These are phyloP conservation scores for Apotomis turbidana DNA, from an alignment of 2,888 invertebrate species.

Conservation along the genomic window DNA sequence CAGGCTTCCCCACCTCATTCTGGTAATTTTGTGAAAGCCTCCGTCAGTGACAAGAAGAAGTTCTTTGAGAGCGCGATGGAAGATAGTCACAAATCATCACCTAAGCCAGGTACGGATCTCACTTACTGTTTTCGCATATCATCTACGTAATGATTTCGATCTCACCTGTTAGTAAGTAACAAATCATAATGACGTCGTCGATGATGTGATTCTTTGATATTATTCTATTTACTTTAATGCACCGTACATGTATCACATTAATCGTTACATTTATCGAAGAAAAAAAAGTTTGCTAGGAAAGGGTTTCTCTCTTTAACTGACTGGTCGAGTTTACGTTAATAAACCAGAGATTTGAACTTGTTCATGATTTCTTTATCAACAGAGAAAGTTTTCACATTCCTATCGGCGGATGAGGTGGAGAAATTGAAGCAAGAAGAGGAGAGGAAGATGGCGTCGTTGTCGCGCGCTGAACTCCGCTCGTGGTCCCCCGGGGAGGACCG, in stretches of 20 bases:
- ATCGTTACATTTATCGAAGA: too few species aligned
- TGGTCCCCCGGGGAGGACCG: constrained; percentile 79
- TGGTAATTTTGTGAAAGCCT: constrained; percentile 90
- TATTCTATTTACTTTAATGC: too few species aligned
- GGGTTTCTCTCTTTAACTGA: too few species aligned
- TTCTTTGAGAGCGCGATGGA: constrained; percentile 98
- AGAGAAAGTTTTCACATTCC: constrained; percentile 97
- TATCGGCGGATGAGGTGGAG: constrained; percentile 97
- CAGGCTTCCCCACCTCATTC: constrained; percentile 88
- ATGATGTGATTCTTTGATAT: too few species aligned
- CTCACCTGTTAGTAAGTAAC: too few species aligned
- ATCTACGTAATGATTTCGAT: too few species aligned
- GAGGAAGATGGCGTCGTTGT: constrained; percentile 91
- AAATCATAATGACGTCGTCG: too few species aligned
- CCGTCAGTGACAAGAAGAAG: constrained; percentile 96
- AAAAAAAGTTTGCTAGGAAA: too few species aligned
- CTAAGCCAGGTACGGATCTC: constrained; percentile 89
- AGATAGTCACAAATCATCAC: constrained; percentile 93
- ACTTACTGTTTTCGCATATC: too few species aligned
- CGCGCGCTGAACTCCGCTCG: constrained; percentile 85
- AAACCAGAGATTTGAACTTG: too few species aligned
- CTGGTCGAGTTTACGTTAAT: too few species aligned
- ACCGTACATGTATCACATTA: too few species aligned
- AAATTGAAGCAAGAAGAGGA: constrained; percentile 97
- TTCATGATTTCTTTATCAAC: constrained; percentile 53